These are phyloP conservation scores for Sparus aurata DNA, from an alignment of 2,797 vertebrate genomes.

Conservation along the genomic window DNA sequence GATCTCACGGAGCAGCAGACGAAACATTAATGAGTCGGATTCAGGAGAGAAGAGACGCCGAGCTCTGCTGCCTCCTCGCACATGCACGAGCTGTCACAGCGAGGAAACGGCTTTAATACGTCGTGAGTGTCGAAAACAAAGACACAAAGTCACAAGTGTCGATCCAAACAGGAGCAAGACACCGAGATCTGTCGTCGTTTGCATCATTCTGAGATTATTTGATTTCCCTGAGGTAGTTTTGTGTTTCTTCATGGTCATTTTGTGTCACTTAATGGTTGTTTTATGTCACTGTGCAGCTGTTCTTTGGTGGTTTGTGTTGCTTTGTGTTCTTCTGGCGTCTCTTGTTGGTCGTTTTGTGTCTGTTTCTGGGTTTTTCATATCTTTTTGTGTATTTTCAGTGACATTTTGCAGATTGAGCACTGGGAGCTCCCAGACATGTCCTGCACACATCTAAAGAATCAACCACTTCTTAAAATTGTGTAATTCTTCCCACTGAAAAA, in stretches of 20 bases:
- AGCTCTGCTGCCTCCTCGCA: background rate
- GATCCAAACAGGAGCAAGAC: background rate
- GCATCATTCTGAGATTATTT: background rate
- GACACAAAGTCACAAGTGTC: background rate
- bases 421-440: no score
- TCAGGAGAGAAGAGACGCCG: background rate
- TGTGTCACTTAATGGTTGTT: background rate
- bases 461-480: no score
- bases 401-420: no score
- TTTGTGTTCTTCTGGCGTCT: background rate
- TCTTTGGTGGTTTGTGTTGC: no score
- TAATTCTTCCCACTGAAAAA: no score
- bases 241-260: background rate
- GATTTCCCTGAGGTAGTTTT: background rate
- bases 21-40: background rate
- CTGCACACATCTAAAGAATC: no score
- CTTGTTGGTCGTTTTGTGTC: no score
- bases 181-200: background rate
- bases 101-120: background rate
- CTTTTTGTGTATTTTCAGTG: no score
- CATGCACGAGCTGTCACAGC: accelerated
- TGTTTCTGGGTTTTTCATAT: no score
- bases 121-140: background rate
- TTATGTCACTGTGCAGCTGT: background rate
- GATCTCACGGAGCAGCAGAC: background rate